Conservation (phyloP, 2,797 vertebrate species). For the Petrocephalus sullivani region DNA sequence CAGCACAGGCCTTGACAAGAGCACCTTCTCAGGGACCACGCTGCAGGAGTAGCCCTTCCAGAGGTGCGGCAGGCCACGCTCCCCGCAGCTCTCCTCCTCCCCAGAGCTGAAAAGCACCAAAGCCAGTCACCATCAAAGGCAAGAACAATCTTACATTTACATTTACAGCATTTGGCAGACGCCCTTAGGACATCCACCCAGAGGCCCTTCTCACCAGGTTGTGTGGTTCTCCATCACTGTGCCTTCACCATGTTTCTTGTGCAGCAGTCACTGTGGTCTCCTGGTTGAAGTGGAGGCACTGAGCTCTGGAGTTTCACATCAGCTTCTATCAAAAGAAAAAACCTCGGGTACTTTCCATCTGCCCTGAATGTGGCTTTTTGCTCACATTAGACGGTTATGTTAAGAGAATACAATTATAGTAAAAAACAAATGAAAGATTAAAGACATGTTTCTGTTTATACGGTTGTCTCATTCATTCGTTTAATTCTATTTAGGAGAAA, state of each 20-base stretch:
- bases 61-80: conserved; percentile 77
- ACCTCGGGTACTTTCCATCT: background rate
- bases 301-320: background rate
- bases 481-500: background rate
- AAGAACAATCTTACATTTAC: too few species aligned
- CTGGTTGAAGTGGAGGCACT: background rate
- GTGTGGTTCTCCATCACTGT: conserved; percentile 1
- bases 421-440: background rate
- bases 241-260: background rate
- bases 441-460: background rate
- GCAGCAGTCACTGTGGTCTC: background rate
- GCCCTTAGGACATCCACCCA: too few species aligned
- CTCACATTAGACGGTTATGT: background rate
- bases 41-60: conserved; percentile 84
- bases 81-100: conserved; percentile 68
- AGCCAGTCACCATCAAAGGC: background rate
- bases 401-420: background rate
- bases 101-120: conserved; percentile 50
- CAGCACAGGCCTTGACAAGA: conserved; percentile 74
- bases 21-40: conserved; percentile 73
- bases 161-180: too few species aligned
- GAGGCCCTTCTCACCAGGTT: background rate
- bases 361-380: background rate
- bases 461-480: background rate
- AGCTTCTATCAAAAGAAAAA: background rate